These are phyloP conservation scores for Drosophila hamatofila DNA, from an alignment of 2,888 invertebrate genomes.

Conservation along the genomic window DNA sequence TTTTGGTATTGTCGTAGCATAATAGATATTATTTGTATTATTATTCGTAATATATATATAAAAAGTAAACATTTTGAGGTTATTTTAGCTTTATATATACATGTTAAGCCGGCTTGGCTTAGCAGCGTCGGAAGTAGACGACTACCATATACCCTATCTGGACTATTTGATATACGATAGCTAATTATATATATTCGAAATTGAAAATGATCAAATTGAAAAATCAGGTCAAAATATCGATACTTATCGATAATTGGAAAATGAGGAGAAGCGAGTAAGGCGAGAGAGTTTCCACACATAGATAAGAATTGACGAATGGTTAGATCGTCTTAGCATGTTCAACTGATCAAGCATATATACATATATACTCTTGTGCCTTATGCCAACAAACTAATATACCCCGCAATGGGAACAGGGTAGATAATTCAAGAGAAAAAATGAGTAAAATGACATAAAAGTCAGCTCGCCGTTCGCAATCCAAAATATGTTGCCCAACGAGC, in stretches of 20 bases:
- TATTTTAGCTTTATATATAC: neutral
- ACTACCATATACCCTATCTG: neutral
- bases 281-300: no score
- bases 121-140: neutral
- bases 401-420: neutral
- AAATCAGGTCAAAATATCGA: no score
- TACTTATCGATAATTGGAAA: no score
- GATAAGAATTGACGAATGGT: no score
- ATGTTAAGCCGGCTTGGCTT: neutral
- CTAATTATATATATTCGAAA: no score
- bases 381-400: neutral
- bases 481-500: constrained; percentile 40
- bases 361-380: neutral
- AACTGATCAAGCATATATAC: neutral
- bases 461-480: constrained; percentile 1
- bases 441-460: neutral
- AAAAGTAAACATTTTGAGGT: neutral
- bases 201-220: no score
- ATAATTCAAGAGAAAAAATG: neutral
- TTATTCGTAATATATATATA: neutral
- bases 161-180: neutral
- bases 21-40: neutral
- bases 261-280: no score
- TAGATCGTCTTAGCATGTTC: neutral
- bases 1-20: no score